These are phyloP conservation scores for Balearica regulorum DNA, from an alignment of 2,797 vertebrate genomes.

Conservation along the genomic window DNA sequence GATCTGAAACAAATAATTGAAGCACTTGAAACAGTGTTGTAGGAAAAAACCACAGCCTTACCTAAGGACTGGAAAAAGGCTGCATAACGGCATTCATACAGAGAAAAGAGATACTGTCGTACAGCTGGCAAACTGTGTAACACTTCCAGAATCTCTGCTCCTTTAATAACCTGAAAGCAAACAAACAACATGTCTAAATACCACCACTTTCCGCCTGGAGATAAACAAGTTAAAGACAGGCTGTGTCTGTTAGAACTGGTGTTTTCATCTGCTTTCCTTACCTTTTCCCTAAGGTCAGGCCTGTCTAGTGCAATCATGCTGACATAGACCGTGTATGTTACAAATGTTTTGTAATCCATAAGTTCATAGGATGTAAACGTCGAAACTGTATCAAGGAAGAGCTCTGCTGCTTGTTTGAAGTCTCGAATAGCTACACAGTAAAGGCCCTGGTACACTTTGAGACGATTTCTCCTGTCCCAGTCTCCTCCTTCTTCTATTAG, in stretches of 20 bases:
- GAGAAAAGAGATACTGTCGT: constrained; percentile 96
- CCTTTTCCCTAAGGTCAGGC: constrained; percentile 97
- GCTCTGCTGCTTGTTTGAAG: constrained; percentile 96
- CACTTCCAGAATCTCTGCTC: constrained; percentile 96
- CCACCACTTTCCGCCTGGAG: not conserved
- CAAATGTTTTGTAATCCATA: constrained; percentile 99
- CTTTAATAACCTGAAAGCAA: constrained; percentile 90
- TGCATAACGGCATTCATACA: constrained; percentile 93
- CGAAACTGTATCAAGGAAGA: constrained; percentile 97
- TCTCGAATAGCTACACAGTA: constrained; percentile 97
- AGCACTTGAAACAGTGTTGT: not conserved
- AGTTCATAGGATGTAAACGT: constrained; percentile 99
- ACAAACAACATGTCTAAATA: not conserved
- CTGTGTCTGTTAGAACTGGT: not conserved
- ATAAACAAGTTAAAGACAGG: not conserved
- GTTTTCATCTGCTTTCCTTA: constrained; percentile 31
- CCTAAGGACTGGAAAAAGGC: constrained; percentile 96
- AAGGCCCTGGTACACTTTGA: constrained; percentile 97
- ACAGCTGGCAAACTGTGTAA: constrained; percentile 90
- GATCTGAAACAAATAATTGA: not conserved
- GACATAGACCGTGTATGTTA: constrained; percentile 96
- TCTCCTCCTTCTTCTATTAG: constrained; percentile 98
- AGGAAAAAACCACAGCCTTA: constrained; percentile 66
- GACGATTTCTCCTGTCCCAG: constrained; percentile 96
- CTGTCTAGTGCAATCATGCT: constrained; percentile 98